Percentiles rank a stretch among this genome's conserved stretches.
Conservation (phyloP, 2,113 vertebrate species). For the Phalacrocorax pelagicus region DNA sequence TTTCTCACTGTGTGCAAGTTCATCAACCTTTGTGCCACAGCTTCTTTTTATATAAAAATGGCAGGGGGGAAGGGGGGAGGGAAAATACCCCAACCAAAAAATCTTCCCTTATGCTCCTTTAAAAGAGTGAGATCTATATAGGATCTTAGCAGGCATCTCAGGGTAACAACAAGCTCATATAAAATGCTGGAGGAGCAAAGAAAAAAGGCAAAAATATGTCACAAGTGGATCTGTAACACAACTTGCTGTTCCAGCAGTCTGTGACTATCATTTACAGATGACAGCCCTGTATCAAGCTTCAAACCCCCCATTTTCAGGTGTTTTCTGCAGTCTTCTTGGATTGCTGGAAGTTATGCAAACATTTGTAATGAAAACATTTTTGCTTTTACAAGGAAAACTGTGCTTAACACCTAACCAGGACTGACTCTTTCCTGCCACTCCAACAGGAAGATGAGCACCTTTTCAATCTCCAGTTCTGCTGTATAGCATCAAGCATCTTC, state of each 20-base stretch:
- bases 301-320: neutral
- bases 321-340: neutral
- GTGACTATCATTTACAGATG: neutral
- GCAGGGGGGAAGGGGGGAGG: too few relatives aligned
- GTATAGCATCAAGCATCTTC: accelerated
- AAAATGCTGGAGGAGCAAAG: neutral
- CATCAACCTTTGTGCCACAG: neutral
- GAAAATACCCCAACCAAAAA: neutral
- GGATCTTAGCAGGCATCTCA: neutral
- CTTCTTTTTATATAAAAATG: neutral
- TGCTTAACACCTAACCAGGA: neutral
- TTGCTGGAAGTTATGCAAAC: neutral
- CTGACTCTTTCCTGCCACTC: neutral
- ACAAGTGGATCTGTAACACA: neutral
- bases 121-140: neutral
- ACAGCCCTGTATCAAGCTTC: neutral
- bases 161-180: neutral
- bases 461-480: neutral
- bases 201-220: neutral
- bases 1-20: neutral
- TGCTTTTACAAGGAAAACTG: neutral
- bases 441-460: neutral
- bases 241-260: neutral
- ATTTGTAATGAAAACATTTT: neutral
- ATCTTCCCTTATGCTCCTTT: neutral